Evolutionary conservation across 2,113 vertebrate species (phyloP).

Genomic region (Triplophysa dalaica): DNA sequence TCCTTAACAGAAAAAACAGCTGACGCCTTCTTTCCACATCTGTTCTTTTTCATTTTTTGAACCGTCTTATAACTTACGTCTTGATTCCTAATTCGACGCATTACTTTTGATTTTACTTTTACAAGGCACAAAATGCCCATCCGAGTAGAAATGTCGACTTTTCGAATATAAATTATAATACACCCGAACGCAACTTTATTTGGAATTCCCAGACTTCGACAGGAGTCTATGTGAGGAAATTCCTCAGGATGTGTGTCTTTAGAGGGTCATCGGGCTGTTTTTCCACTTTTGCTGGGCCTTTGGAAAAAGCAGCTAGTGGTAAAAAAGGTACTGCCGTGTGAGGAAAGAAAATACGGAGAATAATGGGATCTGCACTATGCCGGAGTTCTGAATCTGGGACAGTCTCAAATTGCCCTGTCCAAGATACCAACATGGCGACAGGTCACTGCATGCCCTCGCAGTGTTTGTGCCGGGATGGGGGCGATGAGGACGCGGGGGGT

Average conservation of each 20-base stretch:
- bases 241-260: slow-evolving; percentile 63
- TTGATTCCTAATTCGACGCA: not conserved
- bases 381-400: not conserved
- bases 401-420: slow-evolving; percentile 45
- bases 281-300: slow-evolving; percentile 64
- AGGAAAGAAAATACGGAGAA: slow-evolving; percentile 22
- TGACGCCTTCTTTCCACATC: slow-evolving; percentile 5
- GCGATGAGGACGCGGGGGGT: slow-evolving; percentile 18
- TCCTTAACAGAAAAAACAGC: not conserved
- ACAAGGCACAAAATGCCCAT: no score
- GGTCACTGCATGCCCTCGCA: slow-evolving; percentile 29
- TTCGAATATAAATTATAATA: not conserved
- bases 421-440: slow-evolving; percentile 33
- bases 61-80: slow-evolving; percentile 3
- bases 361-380: slow-evolving; percentile 39
- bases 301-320: slow-evolving; percentile 37
- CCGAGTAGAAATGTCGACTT: not conserved
- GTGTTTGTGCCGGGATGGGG: slow-evolving; percentile 11
- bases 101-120: not conserved
- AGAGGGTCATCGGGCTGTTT: slow-evolving; percentile 59
- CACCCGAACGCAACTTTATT: not conserved
- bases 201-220: not conserved
- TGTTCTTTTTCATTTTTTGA: not conserved
- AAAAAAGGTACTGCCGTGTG: slow-evolving; percentile 54
- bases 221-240: slow-evolving; percentile 37